phyloP scores from a whole-genome alignment of 2,797 vertebrate genomes.

The Leptatherina wallacei region DNA sequence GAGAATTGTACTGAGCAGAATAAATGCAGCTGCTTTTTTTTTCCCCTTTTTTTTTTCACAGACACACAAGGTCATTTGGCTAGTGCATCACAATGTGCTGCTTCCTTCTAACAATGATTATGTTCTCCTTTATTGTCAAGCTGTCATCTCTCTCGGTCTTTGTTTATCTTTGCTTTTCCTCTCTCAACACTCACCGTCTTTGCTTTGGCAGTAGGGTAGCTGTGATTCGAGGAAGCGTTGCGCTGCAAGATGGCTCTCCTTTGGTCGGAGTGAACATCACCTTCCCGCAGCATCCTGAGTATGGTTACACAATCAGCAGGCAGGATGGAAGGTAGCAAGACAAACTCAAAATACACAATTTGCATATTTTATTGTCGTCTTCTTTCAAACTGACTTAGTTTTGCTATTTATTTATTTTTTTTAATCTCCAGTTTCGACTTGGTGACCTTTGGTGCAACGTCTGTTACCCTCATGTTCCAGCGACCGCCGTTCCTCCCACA shows the following conservation, averaged over 20 bases:
- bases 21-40: constrained; percentile 53
- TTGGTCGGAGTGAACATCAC: constrained; percentile 96
- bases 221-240: constrained; percentile 92
- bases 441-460: constrained; percentile 92
- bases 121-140: constrained; percentile 68
- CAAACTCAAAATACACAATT: constrained; percentile 9
- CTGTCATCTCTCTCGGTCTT: constrained; percentile 51
- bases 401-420: constrained; percentile 14
- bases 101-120: constrained; percentile 66
- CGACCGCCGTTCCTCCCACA: constrained; percentile 92
- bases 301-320: constrained; percentile 94
- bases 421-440: constrained; percentile 90
- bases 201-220: constrained; percentile 86
- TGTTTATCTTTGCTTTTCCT: constrained; percentile 30
- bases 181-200: constrained; percentile 21
- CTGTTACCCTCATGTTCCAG: constrained; percentile 92
- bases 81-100: constrained; percentile 47
- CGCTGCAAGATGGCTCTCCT: constrained; percentile 89
- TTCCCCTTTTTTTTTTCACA: neutral
- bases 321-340: constrained; percentile 92
- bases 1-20: constrained; percentile 48
- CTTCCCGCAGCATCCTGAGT: constrained; percentile 92
- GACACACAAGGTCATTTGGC: constrained; percentile 63
- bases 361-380: neutral
- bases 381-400: neutral